Percentiles rank a stretch among this genome's conserved stretches.
Conservation (phyloP, 1,140 invertebrate genomes). For the Heliconius congener region DNA sequence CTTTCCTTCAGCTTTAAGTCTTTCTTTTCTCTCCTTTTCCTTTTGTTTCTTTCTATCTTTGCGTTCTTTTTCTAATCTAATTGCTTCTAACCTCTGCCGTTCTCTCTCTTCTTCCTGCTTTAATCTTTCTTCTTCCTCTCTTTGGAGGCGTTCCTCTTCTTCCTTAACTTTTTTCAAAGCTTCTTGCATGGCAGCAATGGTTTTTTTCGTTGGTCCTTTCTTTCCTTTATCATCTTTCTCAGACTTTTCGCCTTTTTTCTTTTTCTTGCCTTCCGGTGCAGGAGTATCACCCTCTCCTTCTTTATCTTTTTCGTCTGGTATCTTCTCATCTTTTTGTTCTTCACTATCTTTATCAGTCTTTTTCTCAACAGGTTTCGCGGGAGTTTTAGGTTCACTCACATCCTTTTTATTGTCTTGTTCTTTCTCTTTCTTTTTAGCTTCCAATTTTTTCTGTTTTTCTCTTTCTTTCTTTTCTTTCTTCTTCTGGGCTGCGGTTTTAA, state of each 20-base stretch:
- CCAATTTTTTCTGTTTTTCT: constrained; percentile 88
- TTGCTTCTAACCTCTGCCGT: constrained; percentile 86
- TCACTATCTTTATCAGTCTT: constrained; percentile 55
- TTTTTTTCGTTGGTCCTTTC: constrained; percentile 88
- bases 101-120: constrained; percentile 89
- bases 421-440: constrained; percentile 83
- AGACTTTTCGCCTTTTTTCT: constrained; percentile 78
- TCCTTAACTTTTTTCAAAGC: constrained; percentile 93
- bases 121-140: constrained; percentile 91
- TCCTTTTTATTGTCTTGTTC: constrained; percentile 70
- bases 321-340: constrained; percentile 63
- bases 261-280: constrained; percentile 83
- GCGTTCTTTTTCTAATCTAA: constrained; percentile 91
- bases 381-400: constrained; percentile 53
- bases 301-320: constrained; percentile 39
- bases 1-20: constrained; percentile 97
- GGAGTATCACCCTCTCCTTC: constrained; percentile 57
- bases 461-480: constrained; percentile 94
- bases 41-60: constrained; percentile 96
- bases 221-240: constrained; percentile 81
- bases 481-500: constrained; percentile 92
- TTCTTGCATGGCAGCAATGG: constrained; percentile 94
- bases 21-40: constrained; percentile 96
- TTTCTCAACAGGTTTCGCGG: constrained; percentile 54
- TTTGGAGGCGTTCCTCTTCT: constrained; percentile 90